Evolutionary conservation across 2,113 vertebrate species (phyloP).

Genomic region (Apteryx owenii): DNA sequence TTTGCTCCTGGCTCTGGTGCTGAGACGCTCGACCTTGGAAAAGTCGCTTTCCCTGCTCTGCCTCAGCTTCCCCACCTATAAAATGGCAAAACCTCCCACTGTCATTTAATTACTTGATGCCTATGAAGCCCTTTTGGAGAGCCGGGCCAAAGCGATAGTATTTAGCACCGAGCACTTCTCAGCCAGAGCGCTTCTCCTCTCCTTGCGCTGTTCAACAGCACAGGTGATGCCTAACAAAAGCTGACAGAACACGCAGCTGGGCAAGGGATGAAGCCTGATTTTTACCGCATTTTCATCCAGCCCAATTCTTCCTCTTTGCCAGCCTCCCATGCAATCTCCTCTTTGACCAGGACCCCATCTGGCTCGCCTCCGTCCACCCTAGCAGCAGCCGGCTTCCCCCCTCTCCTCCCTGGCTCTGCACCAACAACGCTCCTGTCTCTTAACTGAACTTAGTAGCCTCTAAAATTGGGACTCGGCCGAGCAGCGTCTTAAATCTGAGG

Average conservation of each 20-base stretch:
- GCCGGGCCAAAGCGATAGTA: neutral
- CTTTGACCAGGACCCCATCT: conserved; percentile 2
- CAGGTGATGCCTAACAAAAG: neutral
- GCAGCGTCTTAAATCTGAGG: neutral
- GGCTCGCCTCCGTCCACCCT: neutral
- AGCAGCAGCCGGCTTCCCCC: neutral
- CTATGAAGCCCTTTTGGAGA: accelerated
- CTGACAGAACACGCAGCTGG: accelerated
- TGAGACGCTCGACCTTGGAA: neutral
- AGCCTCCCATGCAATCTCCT: neutral
- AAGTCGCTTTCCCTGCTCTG: neutral
- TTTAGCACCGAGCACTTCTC: neutral
- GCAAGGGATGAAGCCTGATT: neutral
- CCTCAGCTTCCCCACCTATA: neutral
- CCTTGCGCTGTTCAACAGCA: neutral
- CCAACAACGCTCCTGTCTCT: neutral
- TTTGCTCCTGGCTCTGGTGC: neutral
- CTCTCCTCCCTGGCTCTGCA: neutral
- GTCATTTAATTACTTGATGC: neutral
- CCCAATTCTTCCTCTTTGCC: neutral
- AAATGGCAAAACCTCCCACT: neutral
- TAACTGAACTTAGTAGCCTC: neutral
- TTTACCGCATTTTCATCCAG: neutral
- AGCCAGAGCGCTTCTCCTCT: neutral
- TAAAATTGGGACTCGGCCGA: neutral